Conservation (phyloP, 2,888 invertebrate species). For the Coleophora flavipennella region DNA sequence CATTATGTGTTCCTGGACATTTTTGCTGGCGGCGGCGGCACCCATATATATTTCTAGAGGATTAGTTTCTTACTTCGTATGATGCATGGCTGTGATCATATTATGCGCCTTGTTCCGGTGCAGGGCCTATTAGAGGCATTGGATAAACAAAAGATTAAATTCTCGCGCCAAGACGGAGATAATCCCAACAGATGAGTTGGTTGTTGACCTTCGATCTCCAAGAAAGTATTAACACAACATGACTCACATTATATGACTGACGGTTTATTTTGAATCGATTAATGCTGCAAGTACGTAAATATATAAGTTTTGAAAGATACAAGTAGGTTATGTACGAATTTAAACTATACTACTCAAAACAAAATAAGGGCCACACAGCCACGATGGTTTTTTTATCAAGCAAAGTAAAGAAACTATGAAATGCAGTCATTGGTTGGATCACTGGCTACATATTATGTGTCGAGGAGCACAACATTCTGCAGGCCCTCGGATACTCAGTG, state of each 20-base stretch:
- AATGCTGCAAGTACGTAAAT: too few species aligned
- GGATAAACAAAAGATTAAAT: conserved; percentile 70
- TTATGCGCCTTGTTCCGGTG: conserved; percentile 50
- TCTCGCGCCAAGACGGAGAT: conserved; percentile 64
- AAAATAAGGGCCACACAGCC: too few species aligned
- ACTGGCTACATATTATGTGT: too few species aligned
- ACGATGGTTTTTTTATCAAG: too few species aligned
- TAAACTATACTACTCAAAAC: too few species aligned
- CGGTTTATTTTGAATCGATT: neutral
- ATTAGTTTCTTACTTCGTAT: conserved; percentile 67
- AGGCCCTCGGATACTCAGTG: too few species aligned
- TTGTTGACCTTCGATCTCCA: conserved; percentile 58
- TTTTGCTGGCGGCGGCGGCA: neutral
- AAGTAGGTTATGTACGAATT: too few species aligned
- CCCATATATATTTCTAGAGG: conserved; percentile 22
- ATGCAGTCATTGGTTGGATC: too few species aligned
- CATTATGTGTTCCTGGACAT: neutral
- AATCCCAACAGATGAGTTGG: conserved; percentile 66
- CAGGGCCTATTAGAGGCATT: conserved; percentile 62
- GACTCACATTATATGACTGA: conserved; percentile 1
- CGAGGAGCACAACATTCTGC: too few species aligned
- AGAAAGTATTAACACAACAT: conserved; percentile 8
- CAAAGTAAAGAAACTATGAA: too few species aligned
- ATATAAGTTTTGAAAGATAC: too few species aligned
- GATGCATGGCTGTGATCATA: conserved; percentile 58